phyloP scores from a whole-genome alignment of 2,113 vertebrate species.

The Arizona elegans region DNA sequence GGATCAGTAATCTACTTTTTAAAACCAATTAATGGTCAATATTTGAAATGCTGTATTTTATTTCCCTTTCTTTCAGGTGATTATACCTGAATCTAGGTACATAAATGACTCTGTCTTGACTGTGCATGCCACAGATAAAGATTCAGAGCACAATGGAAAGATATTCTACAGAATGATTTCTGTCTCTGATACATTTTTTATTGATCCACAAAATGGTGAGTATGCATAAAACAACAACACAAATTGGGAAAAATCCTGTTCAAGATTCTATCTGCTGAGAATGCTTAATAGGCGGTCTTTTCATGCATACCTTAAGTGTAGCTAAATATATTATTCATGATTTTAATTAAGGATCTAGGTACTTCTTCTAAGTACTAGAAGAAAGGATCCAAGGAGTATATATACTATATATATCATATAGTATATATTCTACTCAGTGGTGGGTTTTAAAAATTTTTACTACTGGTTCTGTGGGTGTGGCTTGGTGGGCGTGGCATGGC shows the following conservation, averaged over 20 bases:
- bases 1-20: not conserved
- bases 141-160: constrained; percentile 71
- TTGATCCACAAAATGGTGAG: constrained; percentile 82
- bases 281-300: not conserved
- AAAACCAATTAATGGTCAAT: not conserved
- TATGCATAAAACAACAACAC: constrained; percentile 7
- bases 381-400: not conserved
- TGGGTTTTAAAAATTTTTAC: too few species aligned
- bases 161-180: constrained; percentile 83
- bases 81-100: constrained; percentile 74
- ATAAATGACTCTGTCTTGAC: constrained; percentile 68
- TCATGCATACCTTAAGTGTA: not conserved
- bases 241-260: not conserved
- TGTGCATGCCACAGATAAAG: constrained; percentile 78
- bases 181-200: constrained; percentile 74
- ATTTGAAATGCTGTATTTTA: constrained; percentile 1
- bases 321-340: not conserved
- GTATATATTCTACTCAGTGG: not conserved
- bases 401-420: not conserved
- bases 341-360: not conserved
- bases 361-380: not conserved
- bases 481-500: too few species aligned
- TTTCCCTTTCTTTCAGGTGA: constrained; percentile 67
- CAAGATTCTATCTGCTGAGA: not conserved
- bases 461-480: too few species aligned